Percentiles rank a stretch among this genome's conserved stretches.
phyloP scores from a whole-genome alignment of 2,888 invertebrate genomes.

The Digitonthophagus gazella region DNA sequence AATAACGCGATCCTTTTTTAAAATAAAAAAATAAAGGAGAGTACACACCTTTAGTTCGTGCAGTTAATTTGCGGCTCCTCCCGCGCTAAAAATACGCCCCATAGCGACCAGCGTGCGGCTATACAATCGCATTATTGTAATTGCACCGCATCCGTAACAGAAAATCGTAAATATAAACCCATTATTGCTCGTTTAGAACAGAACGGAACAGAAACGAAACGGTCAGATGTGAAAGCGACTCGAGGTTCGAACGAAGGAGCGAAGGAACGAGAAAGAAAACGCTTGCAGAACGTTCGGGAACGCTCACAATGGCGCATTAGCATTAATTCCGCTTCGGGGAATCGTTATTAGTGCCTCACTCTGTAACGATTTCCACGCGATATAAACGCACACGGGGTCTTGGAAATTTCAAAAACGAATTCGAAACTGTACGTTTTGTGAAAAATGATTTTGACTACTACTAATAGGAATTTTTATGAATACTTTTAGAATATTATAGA shows the following conservation, averaged over 20 bases:
- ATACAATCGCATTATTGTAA: slow-evolving; percentile 15
- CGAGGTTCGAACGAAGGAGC: background rate
- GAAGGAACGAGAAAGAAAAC: background rate
- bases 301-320: slow-evolving; percentile 14
- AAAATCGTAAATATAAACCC: slow-evolving; percentile 16
- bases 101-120: slow-evolving; percentile 4
- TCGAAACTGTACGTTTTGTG: background rate
- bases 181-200: slow-evolving; percentile 14
- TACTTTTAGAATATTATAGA: no score
- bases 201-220: background rate
- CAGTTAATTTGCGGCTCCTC: no score
- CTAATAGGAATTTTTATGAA: background rate
- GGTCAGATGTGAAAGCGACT: background rate
- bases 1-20: no score
- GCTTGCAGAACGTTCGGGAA: slow-evolving; percentile 3
- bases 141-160: slow-evolving; percentile 16
- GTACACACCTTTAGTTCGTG: no score
- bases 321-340: slow-evolving; percentile 12
- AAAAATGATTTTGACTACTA: background rate
- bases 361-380: slow-evolving; percentile 4
- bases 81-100: no score
- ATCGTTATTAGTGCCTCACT: slow-evolving; percentile 11
- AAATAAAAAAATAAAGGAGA: no score
- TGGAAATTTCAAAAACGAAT: background rate
- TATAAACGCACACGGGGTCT: background rate